A percentile compares a stretch with the other conserved stretches of the same genome.
These are phyloP conservation scores for Micrastur ruficollis DNA, from an alignment of 2,797 vertebrate species.

Conservation along the genomic window DNA sequence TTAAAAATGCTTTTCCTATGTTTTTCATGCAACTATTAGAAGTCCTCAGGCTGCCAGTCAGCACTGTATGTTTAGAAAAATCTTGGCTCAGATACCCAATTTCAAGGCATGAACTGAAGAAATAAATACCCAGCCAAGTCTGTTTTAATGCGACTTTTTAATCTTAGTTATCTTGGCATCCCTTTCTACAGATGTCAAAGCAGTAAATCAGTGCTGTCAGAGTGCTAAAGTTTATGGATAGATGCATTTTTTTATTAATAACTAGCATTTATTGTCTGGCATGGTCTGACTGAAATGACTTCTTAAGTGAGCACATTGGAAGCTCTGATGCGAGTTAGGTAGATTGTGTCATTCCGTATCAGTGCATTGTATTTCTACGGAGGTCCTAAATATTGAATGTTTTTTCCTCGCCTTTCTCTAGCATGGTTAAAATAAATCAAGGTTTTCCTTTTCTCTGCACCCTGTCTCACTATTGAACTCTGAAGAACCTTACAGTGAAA, in stretches of 20 bases:
- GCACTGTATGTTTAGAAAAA: background rate
- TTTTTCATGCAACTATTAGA: background rate
- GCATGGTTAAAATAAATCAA: background rate
- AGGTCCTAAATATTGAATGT: background rate
- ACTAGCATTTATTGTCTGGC: background rate
- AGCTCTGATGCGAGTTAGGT: background rate
- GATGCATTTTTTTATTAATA: background rate
- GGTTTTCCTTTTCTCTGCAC: background rate
- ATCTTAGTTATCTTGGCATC: background rate
- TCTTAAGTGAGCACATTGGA: background rate
- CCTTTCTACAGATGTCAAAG: background rate
- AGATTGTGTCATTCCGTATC: background rate
- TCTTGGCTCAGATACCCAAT: background rate
- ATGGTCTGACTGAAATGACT: background rate
- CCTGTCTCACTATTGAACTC: background rate
- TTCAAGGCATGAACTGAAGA: background rate
- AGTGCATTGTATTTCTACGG: background rate
- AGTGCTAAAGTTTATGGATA: background rate
- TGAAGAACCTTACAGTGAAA: background rate
- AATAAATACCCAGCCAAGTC: background rate
- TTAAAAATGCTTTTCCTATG: background rate
- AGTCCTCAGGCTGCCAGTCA: background rate
- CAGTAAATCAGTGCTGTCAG: background rate
- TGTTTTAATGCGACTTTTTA: background rate
- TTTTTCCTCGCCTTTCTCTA: background rate